Base-by-base conservation (phyloP, 2,797 vertebrate species). In the Chaenodraco wilsoni region DNA sequence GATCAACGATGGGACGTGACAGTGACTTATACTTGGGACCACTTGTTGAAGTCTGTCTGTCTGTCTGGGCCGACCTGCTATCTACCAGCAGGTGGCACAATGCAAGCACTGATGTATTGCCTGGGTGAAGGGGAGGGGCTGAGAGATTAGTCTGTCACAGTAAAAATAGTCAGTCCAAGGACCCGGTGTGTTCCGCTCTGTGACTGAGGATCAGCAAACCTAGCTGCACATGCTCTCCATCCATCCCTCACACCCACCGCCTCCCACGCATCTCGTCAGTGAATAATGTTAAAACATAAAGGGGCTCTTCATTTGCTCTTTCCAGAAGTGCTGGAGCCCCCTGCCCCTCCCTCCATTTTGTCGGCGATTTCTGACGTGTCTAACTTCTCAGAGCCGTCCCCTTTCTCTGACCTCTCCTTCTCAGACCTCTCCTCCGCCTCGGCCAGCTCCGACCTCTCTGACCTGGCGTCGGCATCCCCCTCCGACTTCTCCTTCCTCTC, bases 281-380 rank as follows among this genome's bases (percentile, higher is more conserved):
- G 78, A 84, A 65, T 83, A 83, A 82, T 67, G 65, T 79, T 75
- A 84, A 82, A 86, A 88, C 65, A 77, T 46, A 81, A 78, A 61
- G 52, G 64, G 76, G 74, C 75, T 88, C 70, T 75, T 95, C 93
- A 95, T 95, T 95, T 95, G 92, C 94, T 95, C 81, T 89, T 94
- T 74, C 94, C 94, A 71, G 94, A 95, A 45, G 94, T 94, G 89
- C 94, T 95, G 83, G 94, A 95, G 67, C 93, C 94, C 75, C 94
- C 94, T 1, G 93, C 94, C 66, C 93, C 92, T 4, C 91, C 92
- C 74, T 94, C 93, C 44, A 82, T 67, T 79, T 89, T 93, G 85
- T 93, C 93, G 4, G 90, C 94, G 19, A 93, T 92, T 85, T 93
- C 91, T 3, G 92, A 92, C 1, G 93, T 91, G 87, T 93, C 90